Conservation (phyloP, 2,888 invertebrate species). For the Hylaea fasciaria region DNA sequence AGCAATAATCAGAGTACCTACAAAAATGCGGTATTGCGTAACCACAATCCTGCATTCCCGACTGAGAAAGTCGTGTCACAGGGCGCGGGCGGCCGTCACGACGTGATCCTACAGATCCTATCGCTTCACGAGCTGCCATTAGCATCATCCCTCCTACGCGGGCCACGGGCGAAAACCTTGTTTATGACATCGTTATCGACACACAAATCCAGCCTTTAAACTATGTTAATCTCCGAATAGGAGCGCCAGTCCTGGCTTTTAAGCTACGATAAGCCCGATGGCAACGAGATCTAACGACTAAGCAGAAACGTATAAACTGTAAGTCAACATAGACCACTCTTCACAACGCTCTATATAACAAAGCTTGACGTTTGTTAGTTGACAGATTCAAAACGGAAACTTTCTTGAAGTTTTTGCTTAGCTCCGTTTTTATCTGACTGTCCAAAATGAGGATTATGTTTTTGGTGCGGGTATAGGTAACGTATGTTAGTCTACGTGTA, state of each 20-base stretch:
- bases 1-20: conserved; percentile 1
- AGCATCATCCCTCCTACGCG: conserved; percentile 46
- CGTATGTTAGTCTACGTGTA: too few relatives aligned
- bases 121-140: conserved; percentile 59
- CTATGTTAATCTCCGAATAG: conserved; percentile 29
- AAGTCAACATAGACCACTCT: too few relatives aligned
- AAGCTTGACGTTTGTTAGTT: too few relatives aligned
- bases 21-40: conserved; percentile 48
- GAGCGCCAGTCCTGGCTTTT: conserved; percentile 8
- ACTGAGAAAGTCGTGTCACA: conserved; percentile 45
- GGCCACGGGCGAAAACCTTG: conserved; percentile 46
- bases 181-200: conserved; percentile 51
- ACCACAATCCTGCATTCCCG: conserved; percentile 44
- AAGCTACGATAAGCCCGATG: neutral
- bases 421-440: too few relatives aligned
- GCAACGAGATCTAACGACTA: neutral
- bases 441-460: too few relatives aligned
- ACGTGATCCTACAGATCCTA: conserved; percentile 56
- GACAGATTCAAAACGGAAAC: too few relatives aligned
- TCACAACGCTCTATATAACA: too few relatives aligned
- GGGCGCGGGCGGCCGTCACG: conserved; percentile 57
- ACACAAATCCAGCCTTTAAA: conserved; percentile 34
- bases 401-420: too few relatives aligned
- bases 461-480: too few relatives aligned
- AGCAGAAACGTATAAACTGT: too few relatives aligned